phyloP scores from a whole-genome alignment of 2,797 vertebrate genomes.

The Argentina silus region DNA sequence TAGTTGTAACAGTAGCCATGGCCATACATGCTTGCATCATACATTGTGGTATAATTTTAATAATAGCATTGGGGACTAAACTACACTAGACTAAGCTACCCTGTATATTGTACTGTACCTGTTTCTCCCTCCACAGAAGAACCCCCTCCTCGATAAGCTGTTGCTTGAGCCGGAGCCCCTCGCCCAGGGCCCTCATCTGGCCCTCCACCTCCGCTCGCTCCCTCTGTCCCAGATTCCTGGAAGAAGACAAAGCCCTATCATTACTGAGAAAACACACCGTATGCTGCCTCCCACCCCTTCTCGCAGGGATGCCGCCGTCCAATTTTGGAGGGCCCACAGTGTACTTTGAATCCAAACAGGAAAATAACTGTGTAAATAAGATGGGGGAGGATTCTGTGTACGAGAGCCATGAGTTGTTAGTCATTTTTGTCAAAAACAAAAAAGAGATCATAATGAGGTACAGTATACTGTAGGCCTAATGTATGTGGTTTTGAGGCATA shows the following conservation, averaged over 20 bases:
- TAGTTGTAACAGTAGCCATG: conserved; percentile 14
- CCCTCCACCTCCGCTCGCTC: conserved; percentile 73
- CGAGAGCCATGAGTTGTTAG: conserved; percentile 62
- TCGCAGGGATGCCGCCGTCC: conserved; percentile 58
- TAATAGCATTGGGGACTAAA: not conserved
- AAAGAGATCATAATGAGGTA: conserved; percentile 63
- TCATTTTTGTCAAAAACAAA: conserved; percentile 61
- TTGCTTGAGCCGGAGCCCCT: conserved; percentile 74
- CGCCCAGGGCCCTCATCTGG: conserved; percentile 75
- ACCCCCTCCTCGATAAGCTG: conserved; percentile 77
- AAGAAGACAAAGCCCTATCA: conserved; percentile 42
- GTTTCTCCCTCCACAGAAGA: conserved; percentile 77
- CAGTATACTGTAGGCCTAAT: conserved; percentile 11
- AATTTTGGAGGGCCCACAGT: conserved; percentile 61
- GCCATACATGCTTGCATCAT: not conserved
- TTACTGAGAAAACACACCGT: conserved; percentile 36
- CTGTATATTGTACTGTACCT: conserved; percentile 52
- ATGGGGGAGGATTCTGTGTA: conserved; percentile 46
- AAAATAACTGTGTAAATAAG: conserved; percentile 57
- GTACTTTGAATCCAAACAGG: conserved; percentile 57
- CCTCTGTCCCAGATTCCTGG: conserved; percentile 75
- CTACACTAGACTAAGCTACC: not conserved
- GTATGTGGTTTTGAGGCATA: conserved; percentile 35
- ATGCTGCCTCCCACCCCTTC: conserved; percentile 34
- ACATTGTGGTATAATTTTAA: not conserved